A percentile compares a stretch with the other conserved stretches of the same genome.
phyloP scores from a whole-genome alignment of 2,113 vertebrate species.

The Sakesphorus luctuosus region DNA sequence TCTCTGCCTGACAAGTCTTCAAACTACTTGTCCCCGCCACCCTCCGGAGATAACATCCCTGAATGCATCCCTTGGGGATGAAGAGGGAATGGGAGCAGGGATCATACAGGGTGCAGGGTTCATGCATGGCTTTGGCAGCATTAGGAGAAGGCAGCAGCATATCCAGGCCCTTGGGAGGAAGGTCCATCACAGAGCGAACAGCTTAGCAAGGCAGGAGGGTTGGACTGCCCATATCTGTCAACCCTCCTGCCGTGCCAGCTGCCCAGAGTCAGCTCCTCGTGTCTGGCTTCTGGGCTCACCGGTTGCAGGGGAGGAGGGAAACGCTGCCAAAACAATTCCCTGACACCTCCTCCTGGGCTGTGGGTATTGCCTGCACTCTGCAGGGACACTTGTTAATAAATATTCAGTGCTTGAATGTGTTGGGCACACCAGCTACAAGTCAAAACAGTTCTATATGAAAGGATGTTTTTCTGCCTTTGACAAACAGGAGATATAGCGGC shows the following conservation, averaged over 20 bases:
- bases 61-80: rapidly evolving
- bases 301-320: neutral
- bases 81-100: neutral
- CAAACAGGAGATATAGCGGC: rapidly evolving
- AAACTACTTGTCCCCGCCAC: neutral
- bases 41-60: rapidly evolving
- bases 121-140: neutral
- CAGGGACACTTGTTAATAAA: neutral
- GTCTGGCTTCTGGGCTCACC: neutral
- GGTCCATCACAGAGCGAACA: rapidly evolving
- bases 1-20: neutral
- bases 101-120: rapidly evolving
- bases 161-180: rapidly evolving
- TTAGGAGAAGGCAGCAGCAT: neutral
- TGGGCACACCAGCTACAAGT: neutral
- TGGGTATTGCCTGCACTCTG: neutral
- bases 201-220: neutral
- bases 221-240: rapidly evolving
- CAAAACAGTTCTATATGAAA: neutral
- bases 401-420: neutral
- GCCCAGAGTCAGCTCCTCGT: neutral
- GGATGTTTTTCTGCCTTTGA: neutral
- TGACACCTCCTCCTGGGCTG: neutral
- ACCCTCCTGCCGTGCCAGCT: neutral
- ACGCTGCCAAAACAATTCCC: neutral